These are phyloP conservation scores for Chironomus striatipennis DNA, from an alignment of 1,140 invertebrate species.

Conservation along the genomic window DNA sequence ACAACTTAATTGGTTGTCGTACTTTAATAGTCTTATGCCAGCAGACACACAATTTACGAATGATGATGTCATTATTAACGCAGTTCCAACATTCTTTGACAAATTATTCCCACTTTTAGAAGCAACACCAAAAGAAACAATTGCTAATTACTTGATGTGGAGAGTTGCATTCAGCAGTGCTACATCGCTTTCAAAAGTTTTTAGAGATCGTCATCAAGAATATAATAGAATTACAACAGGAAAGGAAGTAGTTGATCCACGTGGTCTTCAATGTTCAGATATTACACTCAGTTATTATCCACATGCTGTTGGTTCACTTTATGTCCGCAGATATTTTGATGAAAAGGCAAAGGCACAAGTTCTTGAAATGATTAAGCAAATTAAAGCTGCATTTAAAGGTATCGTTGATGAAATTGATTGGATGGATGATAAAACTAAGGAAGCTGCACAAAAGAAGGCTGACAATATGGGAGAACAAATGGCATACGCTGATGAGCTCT, in stretches of 20 bases:
- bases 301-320: conserved; percentile 47
- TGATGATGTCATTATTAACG: conserved; percentile 49
- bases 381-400: conserved; percentile 46
- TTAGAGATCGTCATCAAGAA: conserved; percentile 2
- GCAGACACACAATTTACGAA: conserved; percentile 33
- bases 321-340: conserved; percentile 48
- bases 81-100: conserved; percentile 49
- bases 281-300: conserved; percentile 29
- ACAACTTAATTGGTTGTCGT: conserved; percentile 48
- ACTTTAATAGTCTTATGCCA: conserved; percentile 49
- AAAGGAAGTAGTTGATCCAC: background rate
- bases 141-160: conserved; percentile 24
- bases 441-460: conserved; percentile 45
- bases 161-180: background rate
- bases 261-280: background rate
- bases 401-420: conserved; percentile 53
- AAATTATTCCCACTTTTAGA: conserved; percentile 46
- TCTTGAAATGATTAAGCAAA: conserved; percentile 56
- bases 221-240: conserved; percentile 25
- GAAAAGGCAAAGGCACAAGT: conserved; percentile 46
- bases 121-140: conserved; percentile 46
- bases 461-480: conserved; percentile 46
- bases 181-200: background rate
- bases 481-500: conserved; percentile 50
- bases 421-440: conserved; percentile 56